phyloP scores from a whole-genome alignment of 37 sponge, comb jelly and placozoan genomes.

The Amphimedon queenslandica region DNA sequence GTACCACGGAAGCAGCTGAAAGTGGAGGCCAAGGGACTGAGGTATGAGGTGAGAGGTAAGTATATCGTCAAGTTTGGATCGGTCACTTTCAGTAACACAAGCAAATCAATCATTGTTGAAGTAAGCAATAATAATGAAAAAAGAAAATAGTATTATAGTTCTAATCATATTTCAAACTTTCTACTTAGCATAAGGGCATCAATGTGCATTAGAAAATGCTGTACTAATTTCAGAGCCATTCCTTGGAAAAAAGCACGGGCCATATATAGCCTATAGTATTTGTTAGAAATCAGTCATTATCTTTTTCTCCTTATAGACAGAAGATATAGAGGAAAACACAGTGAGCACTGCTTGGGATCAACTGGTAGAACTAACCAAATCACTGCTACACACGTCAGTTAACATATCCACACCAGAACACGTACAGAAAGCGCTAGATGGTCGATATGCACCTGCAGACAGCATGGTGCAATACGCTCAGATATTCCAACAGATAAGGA shows the following conservation, averaged over 20 bases:
- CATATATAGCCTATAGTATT: too few relatives aligned
- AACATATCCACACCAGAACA: slow-evolving; percentile 23
- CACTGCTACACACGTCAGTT: slow-evolving; percentile 33
- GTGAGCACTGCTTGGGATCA: slow-evolving; percentile 42
- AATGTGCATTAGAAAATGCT: too few relatives aligned
- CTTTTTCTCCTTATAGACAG: slow-evolving; percentile 14
- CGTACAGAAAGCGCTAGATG: background rate
- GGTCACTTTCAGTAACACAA: slow-evolving; percentile 37
- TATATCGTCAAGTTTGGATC: slow-evolving; percentile 62
- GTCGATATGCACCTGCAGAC: slow-evolving; percentile 48
- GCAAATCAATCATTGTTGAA: slow-evolving; percentile 62
- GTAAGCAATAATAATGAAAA: too few relatives aligned
- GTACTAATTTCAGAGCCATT: too few relatives aligned
- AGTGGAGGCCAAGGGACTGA: slow-evolving; percentile 60
- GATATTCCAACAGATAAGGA: slow-evolving; percentile 49
- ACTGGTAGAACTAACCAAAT: slow-evolving; percentile 33
- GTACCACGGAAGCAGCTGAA: slow-evolving; percentile 45
- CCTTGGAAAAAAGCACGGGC: too few relatives aligned
- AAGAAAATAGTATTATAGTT: too few relatives aligned
- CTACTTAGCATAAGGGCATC: too few relatives aligned
- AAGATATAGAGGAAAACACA: slow-evolving; percentile 21
- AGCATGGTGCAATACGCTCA: slow-evolving; percentile 56
- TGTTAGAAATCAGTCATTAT: too few relatives aligned
- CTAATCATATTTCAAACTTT: too few relatives aligned
- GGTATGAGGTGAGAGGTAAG: slow-evolving; percentile 14